Base-by-base conservation (phyloP, 2,888 invertebrate species). In the Tenthredo distinguenda region DNA sequence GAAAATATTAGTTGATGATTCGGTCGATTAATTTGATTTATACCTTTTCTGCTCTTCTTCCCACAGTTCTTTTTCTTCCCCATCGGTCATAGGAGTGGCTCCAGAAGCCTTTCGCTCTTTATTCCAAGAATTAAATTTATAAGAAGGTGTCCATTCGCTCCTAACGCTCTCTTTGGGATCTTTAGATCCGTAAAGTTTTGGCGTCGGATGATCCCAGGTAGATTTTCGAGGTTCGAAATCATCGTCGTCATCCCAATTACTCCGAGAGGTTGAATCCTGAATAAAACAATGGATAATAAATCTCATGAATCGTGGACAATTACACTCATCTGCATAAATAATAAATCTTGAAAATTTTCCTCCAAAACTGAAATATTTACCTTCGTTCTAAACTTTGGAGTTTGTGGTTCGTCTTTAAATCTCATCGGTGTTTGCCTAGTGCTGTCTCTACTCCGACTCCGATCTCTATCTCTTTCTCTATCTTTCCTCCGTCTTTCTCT, bases 181-280 rank as follows among this genome's bases (percentile, higher is more conserved):
- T 87, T 88, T 91, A 12, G 90, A 90, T 84, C 92, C 94, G 88
- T 94, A 95, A 0, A 95, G 94, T 88, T 95, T 95, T 0, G 99
- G 99, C 0, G 99, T 99, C 0, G 98, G 98, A 91, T 97, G 96
- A 94, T 99, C 99, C 99, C 99, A 99, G 83, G 96, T 96, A 0
- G 98, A 98, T 89, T 96, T 96, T 85, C 95, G 96, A 0, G 95
- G 92, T 1, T 95, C 95, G 6, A 94, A 94, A 58, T 95, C 95
- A 5, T 95, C 94, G 50, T 94, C 94, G 79, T 97, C 97, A 88
- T 98, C 98, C 97, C 97, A 97, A n/a, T 96, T 95, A 68, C 96
- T 96, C 91, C 95, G 96, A 76, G 95, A 95, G 0, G 95, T 95
- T 26, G 95, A 94, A 88, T 95, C 95, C 84, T 93, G 68, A n/a